Percentiles rank a stretch among this genome's conserved stretches.
These are phyloP conservation scores for Rissa tridactyla DNA, from an alignment of 2,113 vertebrate species.

Conservation along the genomic window DNA sequence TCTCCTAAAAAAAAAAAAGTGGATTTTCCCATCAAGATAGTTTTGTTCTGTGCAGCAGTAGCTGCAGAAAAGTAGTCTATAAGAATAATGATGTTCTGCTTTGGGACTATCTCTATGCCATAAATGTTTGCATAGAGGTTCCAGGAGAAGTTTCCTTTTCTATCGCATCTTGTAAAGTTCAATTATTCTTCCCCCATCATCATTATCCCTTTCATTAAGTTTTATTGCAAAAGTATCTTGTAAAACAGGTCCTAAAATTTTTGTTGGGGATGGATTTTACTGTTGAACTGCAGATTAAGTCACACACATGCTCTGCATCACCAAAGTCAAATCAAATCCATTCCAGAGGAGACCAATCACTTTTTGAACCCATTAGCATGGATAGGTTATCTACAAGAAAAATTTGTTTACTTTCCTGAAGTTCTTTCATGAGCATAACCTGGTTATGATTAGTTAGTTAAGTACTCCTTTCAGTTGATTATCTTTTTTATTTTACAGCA, in stretches of 20 bases:
- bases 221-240: background rate
- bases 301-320: background rate
- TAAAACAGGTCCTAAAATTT: background rate
- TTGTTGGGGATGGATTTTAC: background rate
- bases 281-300: background rate
- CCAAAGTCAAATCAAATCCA: background rate
- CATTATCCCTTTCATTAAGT: background rate
- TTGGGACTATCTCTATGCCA: background rate
- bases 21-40: background rate
- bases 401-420: background rate
- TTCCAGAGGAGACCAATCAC: background rate
- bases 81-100: background rate
- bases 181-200: background rate
- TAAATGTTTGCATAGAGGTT: background rate
- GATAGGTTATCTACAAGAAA: background rate
- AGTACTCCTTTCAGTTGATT: background rate
- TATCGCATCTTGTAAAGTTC: background rate
- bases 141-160: background rate
- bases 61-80: background rate
- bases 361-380: background rate
- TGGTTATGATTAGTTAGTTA: background rate
- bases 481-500: background rate
- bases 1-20: background rate
- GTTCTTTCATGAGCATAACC: background rate
- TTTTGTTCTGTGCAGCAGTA: background rate